phyloP scores from a whole-genome alignment of 2,888 invertebrate species.

The Steinernema hermaphroditum region DNA sequence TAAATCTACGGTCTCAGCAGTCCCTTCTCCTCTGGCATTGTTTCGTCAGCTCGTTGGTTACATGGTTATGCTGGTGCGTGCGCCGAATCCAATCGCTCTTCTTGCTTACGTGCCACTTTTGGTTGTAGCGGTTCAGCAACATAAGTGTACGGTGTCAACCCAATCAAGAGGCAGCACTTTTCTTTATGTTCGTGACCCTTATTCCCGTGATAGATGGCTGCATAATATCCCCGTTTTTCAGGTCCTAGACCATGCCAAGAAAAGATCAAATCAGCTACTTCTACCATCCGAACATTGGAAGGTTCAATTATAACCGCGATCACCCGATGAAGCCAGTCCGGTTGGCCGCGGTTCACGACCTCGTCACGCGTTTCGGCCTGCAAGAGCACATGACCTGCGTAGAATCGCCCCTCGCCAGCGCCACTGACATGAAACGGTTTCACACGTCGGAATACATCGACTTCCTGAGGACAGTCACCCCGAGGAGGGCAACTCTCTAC shows the following conservation, averaged over 20 bases:
- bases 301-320: conserved; percentile 90
- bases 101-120: no score
- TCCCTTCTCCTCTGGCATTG: no score
- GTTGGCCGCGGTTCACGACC: conserved; percentile 75
- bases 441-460: conserved; percentile 98
- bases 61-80: no score
- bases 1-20: no score
- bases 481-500: conserved; percentile 87
- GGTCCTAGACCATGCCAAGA: conserved; percentile 1
- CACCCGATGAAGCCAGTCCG: conserved; percentile 99
- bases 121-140: no score
- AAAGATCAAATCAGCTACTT: conserved; percentile 77
- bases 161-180: no score
- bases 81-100: no score
- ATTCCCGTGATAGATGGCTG: no score
- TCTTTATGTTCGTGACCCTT: no score
- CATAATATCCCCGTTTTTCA: no score
- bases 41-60: no score
- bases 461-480: conserved; percentile 90
- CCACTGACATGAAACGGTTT: conserved; percentile 95
- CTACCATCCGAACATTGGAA: conserved; percentile 94
- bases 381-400: conserved; percentile 84
- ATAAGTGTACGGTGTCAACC: no score
- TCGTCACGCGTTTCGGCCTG: conserved; percentile 91
- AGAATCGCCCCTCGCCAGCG: conserved; percentile 77